Evolutionary conservation across 2,113 vertebrate species (phyloP), one percentile per base, ranked within the genome.

Genomic region (Turnix velox): DNA sequence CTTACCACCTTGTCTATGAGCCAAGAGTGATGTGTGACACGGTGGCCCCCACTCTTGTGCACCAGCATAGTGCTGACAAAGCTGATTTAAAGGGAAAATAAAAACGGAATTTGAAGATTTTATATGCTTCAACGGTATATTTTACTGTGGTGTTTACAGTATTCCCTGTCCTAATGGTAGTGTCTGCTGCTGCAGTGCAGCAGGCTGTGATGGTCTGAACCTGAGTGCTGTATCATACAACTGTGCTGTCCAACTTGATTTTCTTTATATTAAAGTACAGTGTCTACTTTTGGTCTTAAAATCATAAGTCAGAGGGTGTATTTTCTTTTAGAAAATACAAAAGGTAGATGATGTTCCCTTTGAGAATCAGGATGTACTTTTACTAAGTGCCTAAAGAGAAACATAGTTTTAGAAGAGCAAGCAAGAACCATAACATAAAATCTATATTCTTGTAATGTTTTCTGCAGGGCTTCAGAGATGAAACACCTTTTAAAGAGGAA

Each of bases 381-480:
- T 61, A 37, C 62, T 6, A 1, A 13, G 59, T 43, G 35, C 46
- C n/a, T 57, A 45, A 54, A 10, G 2, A 58, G 55, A 84, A 80
- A 24, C 59, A 18, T 8, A 16, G 25, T 49, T 82, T 51, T 61
- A 49, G 72, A 68, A 67, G 17, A 73, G 19, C 9, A 59, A 52
- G 27, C 37, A 49, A 43, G 59, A 67, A 58, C 52, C 16, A 2
- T 1, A 15, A 33, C 40, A 28, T 82, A 68, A 92, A 82, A 72
- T 57, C 55, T 81, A 0, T 65, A 7, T 84, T 95, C 9, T 42
- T 91, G 45, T 46, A 24, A 84, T 67, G 51, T 82, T 88, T 87
- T 82, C 45, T 82, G 49, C 87, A 98, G 98, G 97, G 92, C 80
- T 98, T 98, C 95, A 97, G 97, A 85, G 97, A 97, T 78, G 97